Conservation (phyloP, 1,140 invertebrate species). For the Drosophila parabipectinata region DNA sequence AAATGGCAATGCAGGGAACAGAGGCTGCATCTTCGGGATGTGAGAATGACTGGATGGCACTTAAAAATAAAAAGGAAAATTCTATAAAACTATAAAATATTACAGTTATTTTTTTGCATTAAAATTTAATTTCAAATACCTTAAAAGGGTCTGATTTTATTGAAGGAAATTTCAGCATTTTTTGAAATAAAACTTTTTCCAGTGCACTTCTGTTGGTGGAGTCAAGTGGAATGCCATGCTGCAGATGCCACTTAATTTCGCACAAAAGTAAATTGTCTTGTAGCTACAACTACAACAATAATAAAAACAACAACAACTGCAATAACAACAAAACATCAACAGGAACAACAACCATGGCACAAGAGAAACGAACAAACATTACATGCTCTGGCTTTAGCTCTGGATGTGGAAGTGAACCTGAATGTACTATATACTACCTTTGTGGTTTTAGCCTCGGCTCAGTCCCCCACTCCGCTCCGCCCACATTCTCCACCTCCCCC, state of each 20-base stretch:
- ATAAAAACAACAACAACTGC: constrained; percentile 25
- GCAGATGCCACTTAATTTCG: constrained; percentile 83
- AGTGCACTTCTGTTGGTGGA: constrained; percentile 54
- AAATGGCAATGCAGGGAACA: constrained; percentile 21
- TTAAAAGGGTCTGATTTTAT: no score
- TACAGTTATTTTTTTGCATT: no score
- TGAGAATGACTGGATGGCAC: constrained; percentile 23
- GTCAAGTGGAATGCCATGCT: constrained; percentile 82
- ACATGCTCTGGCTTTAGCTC: constrained; percentile 65
- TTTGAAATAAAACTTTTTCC: neutral
- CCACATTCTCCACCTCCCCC: constrained; percentile 22
- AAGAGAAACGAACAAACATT: constrained; percentile 78
- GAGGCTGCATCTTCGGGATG: constrained; percentile 22
- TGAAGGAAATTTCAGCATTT: no score
- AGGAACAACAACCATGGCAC: constrained; percentile 66
- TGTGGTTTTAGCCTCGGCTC: constrained; percentile 7
- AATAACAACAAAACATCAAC: constrained; percentile 10
- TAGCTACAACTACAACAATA: constrained; percentile 69
- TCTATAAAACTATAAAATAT: no score
- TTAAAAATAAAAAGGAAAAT: neutral
- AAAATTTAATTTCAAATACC: no score
- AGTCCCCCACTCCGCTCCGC: constrained; percentile 22
- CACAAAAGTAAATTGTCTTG: constrained; percentile 84
- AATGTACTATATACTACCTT: constrained; percentile 27
- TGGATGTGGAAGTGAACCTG: constrained; percentile 20